A percentile compares a stretch with the other conserved stretches of the same genome.
Evolutionary conservation across 2,797 vertebrate species (phyloP).

Genomic region (Sebastiscus albofasciatus): DNA sequence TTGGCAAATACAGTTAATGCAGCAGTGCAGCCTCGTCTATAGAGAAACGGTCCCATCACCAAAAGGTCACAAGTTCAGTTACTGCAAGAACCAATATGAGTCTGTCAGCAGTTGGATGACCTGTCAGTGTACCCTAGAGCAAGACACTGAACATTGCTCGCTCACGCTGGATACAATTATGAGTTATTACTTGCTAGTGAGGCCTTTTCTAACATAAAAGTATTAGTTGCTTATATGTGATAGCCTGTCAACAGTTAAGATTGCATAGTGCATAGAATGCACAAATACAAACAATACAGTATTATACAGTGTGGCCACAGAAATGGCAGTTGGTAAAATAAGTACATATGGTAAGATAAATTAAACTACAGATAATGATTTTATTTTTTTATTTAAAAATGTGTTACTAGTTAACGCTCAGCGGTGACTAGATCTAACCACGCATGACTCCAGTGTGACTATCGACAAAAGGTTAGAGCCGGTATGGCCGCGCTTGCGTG

Average conservation of each 20-base stretch:
- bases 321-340: not conserved
- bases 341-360: not conserved
- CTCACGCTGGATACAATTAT: not conserved
- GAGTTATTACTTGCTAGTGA: not conserved
- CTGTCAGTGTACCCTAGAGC: not conserved
- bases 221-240: not conserved
- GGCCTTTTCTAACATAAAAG: not conserved
- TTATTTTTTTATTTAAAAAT: not conserved
- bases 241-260: not conserved
- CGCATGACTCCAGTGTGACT: not conserved
- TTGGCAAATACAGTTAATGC: conserved; percentile 20
- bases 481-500: fast-evolving
- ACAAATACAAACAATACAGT: not conserved
- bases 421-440: not conserved
- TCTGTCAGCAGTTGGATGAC: not conserved
- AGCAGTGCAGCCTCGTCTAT: not conserved
- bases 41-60: conserved; percentile 28
- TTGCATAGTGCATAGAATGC: not conserved
- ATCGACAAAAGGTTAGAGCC: too few relatives aligned
- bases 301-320: too few relatives aligned
- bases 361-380: not conserved
- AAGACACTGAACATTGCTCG: not conserved
- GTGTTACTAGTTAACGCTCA: not conserved
- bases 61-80: conserved; percentile 37
- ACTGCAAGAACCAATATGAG: not conserved